Conservation (phyloP, 2,113 vertebrate genomes). For the Embiotoca jacksoni region DNA sequence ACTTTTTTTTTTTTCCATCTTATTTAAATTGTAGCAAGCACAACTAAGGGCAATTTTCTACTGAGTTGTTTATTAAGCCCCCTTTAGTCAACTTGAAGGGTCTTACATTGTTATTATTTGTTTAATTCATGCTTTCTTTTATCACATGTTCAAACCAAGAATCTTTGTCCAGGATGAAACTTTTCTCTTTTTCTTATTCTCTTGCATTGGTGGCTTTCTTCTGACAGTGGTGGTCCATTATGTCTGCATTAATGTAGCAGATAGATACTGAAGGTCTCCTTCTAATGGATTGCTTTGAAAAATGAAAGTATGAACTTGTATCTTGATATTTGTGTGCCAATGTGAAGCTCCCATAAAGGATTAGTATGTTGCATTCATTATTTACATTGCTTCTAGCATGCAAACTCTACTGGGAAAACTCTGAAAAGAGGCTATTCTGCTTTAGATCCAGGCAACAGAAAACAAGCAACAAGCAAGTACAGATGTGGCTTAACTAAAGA, state of each 20-base stretch:
- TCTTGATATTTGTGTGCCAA: constrained; percentile 14
- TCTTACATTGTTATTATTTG: neutral
- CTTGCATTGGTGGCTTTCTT: neutral
- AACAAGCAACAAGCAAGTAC: constrained; percentile 12
- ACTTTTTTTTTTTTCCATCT: neutral
- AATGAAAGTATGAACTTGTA: constrained; percentile 23
- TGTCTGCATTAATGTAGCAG: constrained; percentile 1
- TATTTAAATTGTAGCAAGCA: constrained; percentile 1
- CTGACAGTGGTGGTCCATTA: neutral
- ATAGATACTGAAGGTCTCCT: constrained; percentile 5
- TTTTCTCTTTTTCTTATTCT: neutral
- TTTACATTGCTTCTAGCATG: constrained; percentile 56
- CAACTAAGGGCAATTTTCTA: neutral
- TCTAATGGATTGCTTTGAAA: constrained; percentile 12
- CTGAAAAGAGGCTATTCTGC: constrained; percentile 13
- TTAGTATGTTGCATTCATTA: constrained; percentile 65
- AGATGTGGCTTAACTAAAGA: constrained; percentile 16
- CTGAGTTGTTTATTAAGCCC: no score
- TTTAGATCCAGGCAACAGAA: constrained; percentile 29
- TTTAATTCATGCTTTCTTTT: neutral
- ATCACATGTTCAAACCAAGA: neutral
- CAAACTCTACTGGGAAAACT: constrained; percentile 51
- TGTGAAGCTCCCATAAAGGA: constrained; percentile 36
- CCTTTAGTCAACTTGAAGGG: neutral
- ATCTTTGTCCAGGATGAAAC: neutral